A percentile compares a stretch with the other conserved stretches of the same genome.
Conservation (phyloP, 2,113 vertebrate species). For the Dipodomys ordii region DNA sequence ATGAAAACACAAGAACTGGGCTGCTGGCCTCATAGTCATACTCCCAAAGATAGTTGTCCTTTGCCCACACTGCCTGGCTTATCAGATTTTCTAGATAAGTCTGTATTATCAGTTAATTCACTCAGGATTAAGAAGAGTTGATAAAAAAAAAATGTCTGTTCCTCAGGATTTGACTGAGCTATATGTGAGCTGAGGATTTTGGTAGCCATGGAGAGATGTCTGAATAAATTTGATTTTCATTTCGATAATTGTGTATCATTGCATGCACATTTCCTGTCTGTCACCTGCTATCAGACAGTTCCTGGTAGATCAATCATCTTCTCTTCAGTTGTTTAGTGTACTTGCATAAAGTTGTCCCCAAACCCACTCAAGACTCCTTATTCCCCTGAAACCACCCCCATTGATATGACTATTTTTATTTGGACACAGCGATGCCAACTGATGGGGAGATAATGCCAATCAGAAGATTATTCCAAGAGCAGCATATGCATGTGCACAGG, state of each 20-base stretch:
- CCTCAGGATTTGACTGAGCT: background rate
- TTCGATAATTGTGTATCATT: background rate
- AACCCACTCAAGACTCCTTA: background rate
- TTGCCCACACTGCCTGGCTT: background rate
- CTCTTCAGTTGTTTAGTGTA: background rate
- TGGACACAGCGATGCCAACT: background rate
- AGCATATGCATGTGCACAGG: background rate
- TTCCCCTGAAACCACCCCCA: background rate
- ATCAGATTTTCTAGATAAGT: constrained; percentile 13
- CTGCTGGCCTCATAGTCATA: background rate
- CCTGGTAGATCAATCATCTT: background rate
- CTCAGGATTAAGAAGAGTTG: constrained; percentile 1
- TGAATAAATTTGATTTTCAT: constrained; percentile 7
- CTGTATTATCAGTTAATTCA: constrained; percentile 46
- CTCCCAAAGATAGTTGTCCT: background rate
- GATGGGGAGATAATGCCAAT: background rate
- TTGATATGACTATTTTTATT: background rate
- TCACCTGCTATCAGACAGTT: background rate
- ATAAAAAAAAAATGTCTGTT: background rate
- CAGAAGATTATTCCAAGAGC: background rate
- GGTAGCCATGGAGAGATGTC: background rate
- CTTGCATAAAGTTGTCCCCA: background rate
- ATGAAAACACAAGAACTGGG: rapidly evolving
- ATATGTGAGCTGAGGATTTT: background rate
- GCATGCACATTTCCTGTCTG: background rate